Conservation (phyloP, 2,797 vertebrate genomes). For the Saguinus oedipus region DNA sequence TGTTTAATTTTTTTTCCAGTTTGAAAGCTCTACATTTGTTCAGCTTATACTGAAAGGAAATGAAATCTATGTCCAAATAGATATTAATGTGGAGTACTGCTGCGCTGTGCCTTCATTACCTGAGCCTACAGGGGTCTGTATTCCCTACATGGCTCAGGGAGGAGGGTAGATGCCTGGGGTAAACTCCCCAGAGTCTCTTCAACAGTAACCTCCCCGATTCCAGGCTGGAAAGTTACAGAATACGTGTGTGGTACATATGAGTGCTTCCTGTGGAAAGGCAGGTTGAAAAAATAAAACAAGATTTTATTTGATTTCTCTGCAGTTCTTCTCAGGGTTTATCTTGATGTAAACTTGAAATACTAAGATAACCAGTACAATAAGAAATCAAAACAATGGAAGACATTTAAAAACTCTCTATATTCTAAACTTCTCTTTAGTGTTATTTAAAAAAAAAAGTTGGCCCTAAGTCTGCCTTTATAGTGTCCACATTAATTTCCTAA, state of each 20-base stretch:
- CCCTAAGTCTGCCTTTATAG: background rate
- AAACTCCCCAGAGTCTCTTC: background rate
- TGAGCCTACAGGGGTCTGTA: background rate
- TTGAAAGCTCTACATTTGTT: background rate
- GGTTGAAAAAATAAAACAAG: background rate
- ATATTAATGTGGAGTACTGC: background rate
- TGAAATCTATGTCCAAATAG: background rate
- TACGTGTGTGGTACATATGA: fast-evolving
- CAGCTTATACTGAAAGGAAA: background rate
- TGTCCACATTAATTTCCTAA: background rate
- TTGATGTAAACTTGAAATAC: background rate
- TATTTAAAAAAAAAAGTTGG: background rate
- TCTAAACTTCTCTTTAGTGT: conserved; percentile 31
- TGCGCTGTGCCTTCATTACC: background rate
- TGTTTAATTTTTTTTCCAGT: background rate
- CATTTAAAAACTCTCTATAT: background rate
- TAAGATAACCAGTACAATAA: background rate
- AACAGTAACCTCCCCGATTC: background rate
- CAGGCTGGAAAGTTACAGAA: background rate
- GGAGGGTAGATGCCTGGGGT: background rate
- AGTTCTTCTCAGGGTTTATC: background rate
- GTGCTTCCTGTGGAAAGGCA: background rate
- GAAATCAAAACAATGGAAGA: background rate
- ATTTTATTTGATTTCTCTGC: background rate
- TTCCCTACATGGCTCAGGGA: background rate